These are phyloP conservation scores for Beris chalybata DNA, from an alignment of 2,888 invertebrate genomes.

Conservation along the genomic window DNA sequence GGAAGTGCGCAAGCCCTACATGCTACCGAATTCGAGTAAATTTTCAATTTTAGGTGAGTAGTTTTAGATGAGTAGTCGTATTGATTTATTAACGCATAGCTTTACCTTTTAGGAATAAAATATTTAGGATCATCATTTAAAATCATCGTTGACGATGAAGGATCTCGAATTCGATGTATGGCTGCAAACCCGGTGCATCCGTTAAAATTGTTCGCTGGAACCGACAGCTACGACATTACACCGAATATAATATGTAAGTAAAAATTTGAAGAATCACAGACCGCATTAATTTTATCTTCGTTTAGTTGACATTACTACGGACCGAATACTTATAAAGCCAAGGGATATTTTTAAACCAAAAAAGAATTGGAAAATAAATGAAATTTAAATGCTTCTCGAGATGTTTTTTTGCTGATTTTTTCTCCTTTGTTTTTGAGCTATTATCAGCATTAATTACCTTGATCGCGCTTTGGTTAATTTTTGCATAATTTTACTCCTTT, in stretches of 20 bases:
- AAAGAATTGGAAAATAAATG: slow-evolving; percentile 23
- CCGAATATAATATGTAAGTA: slow-evolving; percentile 34
- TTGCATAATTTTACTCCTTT: no score
- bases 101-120: slow-evolving; percentile 43
- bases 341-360: slow-evolving; percentile 11
- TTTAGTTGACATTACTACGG: slow-evolving; percentile 28
- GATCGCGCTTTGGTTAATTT: no score
- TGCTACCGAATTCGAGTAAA: slow-evolving; percentile 56
- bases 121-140: slow-evolving; percentile 45
- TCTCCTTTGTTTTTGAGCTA: no score
- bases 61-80: background rate
- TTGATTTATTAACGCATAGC: background rate
- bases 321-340: slow-evolving; percentile 31
- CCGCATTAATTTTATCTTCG: background rate
- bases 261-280: no score
- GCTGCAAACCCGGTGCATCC: slow-evolving; percentile 11
- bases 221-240: slow-evolving; percentile 20
- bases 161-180: slow-evolving; percentile 26
- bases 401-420: no score
- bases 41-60: slow-evolving; percentile 56
- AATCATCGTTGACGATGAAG: slow-evolving; percentile 34
- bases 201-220: slow-evolving; percentile 30
- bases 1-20: slow-evolving; percentile 54
- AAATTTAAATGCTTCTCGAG: slow-evolving; percentile 4
- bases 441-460: no score